A percentile compares a stretch with the other conserved stretches of the same genome.
phyloP scores from a whole-genome alignment of 2,113 vertebrate species.

The Toxotes chatareus region DNA sequence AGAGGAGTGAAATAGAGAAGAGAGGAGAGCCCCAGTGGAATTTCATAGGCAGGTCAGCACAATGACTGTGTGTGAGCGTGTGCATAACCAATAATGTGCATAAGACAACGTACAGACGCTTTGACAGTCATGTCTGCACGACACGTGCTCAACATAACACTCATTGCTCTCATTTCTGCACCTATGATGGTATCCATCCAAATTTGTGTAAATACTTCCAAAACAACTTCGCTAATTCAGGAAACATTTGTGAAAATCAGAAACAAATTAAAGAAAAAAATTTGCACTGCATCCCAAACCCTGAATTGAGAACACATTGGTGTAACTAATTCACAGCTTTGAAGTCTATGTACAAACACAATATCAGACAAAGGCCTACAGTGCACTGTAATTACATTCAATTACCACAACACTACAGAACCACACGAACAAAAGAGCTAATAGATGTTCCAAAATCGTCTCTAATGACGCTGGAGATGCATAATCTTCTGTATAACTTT shows the following conservation, averaged over 20 bases:
- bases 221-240: constrained; percentile 6
- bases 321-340: constrained; percentile 39
- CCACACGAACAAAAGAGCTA: constrained; percentile 23
- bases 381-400: constrained; percentile 30
- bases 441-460: neutral
- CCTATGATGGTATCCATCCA: neutral
- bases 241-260: neutral
- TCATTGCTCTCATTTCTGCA: neutral
- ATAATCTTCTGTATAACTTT: constrained; percentile 18
- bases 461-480: constrained; percentile 24
- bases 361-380: constrained; percentile 25
- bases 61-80: constrained; percentile 48
- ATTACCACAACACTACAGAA: constrained; percentile 30
- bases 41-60: constrained; percentile 84
- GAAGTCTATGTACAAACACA: constrained; percentile 32
- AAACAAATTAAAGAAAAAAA: neutral
- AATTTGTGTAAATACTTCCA: neutral
- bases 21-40: constrained; percentile 73
- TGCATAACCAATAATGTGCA: constrained; percentile 44
- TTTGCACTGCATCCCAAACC: neutral
- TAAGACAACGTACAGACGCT: neutral
- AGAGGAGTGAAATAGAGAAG: constrained; percentile 61
- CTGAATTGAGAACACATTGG: neutral
- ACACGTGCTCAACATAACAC: neutral
- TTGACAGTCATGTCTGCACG: neutral